phyloP scores from a whole-genome alignment of 2,797 vertebrate species.

The Halcyon badia region DNA sequence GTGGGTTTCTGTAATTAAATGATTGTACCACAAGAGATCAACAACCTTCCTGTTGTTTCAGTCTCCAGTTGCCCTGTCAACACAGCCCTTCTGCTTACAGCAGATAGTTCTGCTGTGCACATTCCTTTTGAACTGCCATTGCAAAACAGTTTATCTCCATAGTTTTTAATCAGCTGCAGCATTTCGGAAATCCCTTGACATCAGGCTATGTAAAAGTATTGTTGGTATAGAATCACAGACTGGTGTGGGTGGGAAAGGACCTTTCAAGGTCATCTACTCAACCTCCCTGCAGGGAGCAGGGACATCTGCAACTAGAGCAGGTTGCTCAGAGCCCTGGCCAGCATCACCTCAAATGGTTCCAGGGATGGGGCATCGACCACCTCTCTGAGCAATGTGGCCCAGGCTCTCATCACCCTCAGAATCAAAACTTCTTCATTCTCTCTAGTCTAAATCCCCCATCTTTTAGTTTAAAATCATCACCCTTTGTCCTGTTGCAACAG shows the following conservation, averaged over 20 bases:
- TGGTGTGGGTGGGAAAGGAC: no score
- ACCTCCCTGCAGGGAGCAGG: not conserved
- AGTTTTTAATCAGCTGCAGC: not conserved
- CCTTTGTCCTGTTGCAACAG: not conserved
- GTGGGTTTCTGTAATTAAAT: not conserved
- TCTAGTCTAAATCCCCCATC: not conserved
- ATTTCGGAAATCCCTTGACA: not conserved
- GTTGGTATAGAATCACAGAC: not conserved
- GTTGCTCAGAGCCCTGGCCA: not conserved
- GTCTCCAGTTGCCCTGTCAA: not conserved
- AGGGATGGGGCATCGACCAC: not conserved
- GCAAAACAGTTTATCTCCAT: not conserved
- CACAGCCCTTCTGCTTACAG: not conserved
- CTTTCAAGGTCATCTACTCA: not conserved
- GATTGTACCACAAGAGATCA: not conserved
- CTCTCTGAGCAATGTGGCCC: not conserved
- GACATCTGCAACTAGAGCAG: not conserved
- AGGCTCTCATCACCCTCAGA: not conserved
- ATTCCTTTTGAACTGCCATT: not conserved
- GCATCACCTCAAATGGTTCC: not conserved
- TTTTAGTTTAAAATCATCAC: not conserved
- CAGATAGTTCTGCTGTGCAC: not conserved
- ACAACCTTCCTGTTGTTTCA: not conserved
- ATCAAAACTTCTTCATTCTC: not conserved
- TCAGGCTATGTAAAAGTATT: not conserved